Evolutionary conservation across 2,113 vertebrate species (phyloP).

Genomic region (Gambusia holbrooki): DNA sequence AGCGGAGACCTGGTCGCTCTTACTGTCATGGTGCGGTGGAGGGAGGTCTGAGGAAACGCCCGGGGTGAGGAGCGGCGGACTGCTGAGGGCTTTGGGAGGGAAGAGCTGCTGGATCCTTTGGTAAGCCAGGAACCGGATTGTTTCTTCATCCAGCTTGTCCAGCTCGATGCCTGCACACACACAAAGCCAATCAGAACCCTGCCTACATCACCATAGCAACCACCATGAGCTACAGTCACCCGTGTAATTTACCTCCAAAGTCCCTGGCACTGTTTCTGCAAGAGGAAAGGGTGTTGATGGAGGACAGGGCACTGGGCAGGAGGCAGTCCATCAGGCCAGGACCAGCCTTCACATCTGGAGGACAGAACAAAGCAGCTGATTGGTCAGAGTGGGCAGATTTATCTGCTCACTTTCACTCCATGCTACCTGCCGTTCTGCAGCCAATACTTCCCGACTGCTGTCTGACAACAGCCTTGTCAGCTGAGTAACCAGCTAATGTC

Average conservation of each 20-base stretch:
- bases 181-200: neutral
- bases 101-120: conserved; percentile 97
- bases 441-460: too few species aligned
- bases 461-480: too few species aligned
- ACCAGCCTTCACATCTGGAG: conserved; percentile 86
- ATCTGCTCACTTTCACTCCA: too few species aligned
- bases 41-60: conserved; percentile 70
- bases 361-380: neutral
- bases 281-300: conserved; percentile 84
- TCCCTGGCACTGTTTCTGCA: conserved; percentile 86
- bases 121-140: conserved; percentile 94
- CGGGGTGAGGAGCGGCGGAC: conserved; percentile 73
- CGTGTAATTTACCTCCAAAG: conserved; percentile 81
- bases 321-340: conserved; percentile 82
- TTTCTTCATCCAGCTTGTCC: conserved; percentile 91
- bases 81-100: conserved; percentile 84
- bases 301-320: conserved; percentile 81
- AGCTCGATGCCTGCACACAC: conserved; percentile 86
- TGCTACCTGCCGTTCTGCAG: too few species aligned
- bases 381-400: too few species aligned
- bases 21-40: conserved; percentile 79
- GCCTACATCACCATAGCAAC: neutral
- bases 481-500: too few species aligned
- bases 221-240: neutral
- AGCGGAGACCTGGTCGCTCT: conserved; percentile 19